A percentile compares a stretch with the other conserved stretches of the same genome.
Evolutionary conservation across 2,888 invertebrate species (phyloP).

Genomic region (Entomobrya multifasciata): DNA sequence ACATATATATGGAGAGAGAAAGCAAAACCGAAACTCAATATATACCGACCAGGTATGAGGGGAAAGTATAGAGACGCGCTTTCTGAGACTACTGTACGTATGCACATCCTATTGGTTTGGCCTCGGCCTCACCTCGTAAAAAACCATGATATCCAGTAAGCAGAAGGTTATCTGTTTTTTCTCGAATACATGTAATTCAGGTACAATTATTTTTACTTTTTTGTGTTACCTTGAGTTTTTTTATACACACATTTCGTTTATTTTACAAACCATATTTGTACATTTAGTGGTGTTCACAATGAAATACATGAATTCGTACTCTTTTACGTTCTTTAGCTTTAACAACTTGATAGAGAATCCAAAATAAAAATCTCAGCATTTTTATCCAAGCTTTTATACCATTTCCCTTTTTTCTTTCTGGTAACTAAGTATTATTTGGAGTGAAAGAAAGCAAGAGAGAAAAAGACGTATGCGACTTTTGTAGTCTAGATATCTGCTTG

Average conservation of each 20-base stretch:
- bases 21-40: conserved; percentile 36
- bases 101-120: conserved; percentile 13
- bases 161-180: not conserved
- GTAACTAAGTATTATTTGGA: not conserved
- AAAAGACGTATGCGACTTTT: not conserved
- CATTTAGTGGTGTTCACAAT: too few relatives aligned
- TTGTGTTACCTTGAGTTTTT: not conserved
- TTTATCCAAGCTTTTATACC: not conserved
- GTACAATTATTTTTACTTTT: not conserved
- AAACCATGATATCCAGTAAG: not conserved
- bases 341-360: conserved; percentile 4
- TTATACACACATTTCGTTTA: not conserved
- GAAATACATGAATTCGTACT: too few relatives aligned
- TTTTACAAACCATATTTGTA: too few relatives aligned
- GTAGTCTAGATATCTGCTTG: not conserved
- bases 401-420: not conserved
- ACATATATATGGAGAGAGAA: not conserved
- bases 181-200: not conserved
- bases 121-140: not conserved
- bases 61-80: conserved; percentile 3
- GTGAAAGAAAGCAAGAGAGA: not conserved
- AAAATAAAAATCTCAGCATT: too few relatives aligned
- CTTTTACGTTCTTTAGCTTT: too few relatives aligned
- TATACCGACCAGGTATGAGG: conserved; percentile 35
- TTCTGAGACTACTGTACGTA: conserved; percentile 18